Evolutionary conservation across 2,797 vertebrate species (phyloP).

Genomic region (Dallia pectoralis): DNA sequence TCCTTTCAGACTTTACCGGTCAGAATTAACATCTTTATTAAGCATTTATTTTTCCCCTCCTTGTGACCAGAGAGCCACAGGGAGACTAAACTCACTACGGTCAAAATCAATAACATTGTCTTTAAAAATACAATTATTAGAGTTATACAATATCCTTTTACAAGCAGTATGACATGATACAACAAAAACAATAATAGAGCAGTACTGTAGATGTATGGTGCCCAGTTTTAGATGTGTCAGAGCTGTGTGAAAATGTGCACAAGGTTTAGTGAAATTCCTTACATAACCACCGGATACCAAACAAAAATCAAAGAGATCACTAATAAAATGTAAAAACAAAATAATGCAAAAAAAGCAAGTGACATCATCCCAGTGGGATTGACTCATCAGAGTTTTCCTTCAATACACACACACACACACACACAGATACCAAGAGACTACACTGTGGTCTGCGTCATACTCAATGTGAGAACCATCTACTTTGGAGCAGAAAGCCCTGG

Average conservation of each 20-base stretch:
- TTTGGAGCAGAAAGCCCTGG: background rate
- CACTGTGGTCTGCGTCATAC: background rate
- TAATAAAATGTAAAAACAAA: background rate
- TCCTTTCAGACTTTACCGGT: constrained; percentile 33
- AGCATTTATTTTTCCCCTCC: constrained; percentile 35
- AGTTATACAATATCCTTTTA: constrained; percentile 50
- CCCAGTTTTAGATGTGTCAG: background rate
- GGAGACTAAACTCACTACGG: constrained; percentile 38
- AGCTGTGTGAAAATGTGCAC: background rate
- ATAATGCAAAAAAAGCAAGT: background rate
- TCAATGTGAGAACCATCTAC: background rate
- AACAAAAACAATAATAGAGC: constrained; percentile 17
- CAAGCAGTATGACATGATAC: constrained; percentile 37
- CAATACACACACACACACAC: constrained; percentile 14
- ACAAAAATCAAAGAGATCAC: background rate
- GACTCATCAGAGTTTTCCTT: constrained; percentile 12
- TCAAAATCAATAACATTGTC: constrained; percentile 42
- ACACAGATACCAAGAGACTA: background rate
- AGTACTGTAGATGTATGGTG: background rate
- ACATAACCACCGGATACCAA: background rate
- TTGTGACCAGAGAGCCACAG: constrained; percentile 23
- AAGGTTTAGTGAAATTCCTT: background rate
- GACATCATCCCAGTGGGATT: background rate
- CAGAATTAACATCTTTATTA: constrained; percentile 61
- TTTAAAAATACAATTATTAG: constrained; percentile 63